Conservation (phyloP, 2,888 invertebrate species). For the Leistus spinibarbis region DNA sequence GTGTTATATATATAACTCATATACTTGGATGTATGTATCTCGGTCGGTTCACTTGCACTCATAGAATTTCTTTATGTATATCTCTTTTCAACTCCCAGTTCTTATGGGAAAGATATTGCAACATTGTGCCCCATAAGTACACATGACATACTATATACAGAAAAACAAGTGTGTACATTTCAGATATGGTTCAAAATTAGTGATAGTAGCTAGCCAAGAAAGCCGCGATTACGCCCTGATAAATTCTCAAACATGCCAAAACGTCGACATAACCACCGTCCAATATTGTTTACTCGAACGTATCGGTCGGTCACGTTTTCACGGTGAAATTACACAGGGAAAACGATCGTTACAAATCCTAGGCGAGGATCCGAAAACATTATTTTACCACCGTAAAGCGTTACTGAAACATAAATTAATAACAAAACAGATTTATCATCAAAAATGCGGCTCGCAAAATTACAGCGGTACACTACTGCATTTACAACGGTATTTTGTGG, state of each 20-base stretch:
- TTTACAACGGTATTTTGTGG: conserved; percentile 66
- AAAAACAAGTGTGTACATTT: conserved; percentile 28
- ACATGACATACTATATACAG: neutral
- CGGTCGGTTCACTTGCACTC: no score
- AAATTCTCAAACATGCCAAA: conserved; percentile 58
- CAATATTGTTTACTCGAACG: conserved; percentile 76
- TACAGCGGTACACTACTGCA: conserved; percentile 63
- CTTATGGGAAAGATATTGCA: no score
- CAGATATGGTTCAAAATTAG: conserved; percentile 68
- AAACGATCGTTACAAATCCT: conserved; percentile 62
- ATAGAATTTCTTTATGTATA: no score
- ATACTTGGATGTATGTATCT: no score
- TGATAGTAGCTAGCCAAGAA: conserved; percentile 73
- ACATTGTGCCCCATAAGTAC: no score
- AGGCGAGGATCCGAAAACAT: conserved; percentile 65
- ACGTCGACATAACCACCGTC: conserved; percentile 59
- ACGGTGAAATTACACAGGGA: conserved; percentile 73
- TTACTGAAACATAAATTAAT: conserved; percentile 65
- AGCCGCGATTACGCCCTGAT: conserved; percentile 65
- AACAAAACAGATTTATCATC: conserved; percentile 65
- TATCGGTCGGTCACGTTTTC: conserved; percentile 71
- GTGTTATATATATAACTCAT: no score
- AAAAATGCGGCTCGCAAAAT: conserved; percentile 56
- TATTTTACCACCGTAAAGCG: conserved; percentile 68
- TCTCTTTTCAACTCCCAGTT: no score